phyloP scores from a whole-genome alignment of 1,140 invertebrate species.

The Philaenus spumarius region DNA sequence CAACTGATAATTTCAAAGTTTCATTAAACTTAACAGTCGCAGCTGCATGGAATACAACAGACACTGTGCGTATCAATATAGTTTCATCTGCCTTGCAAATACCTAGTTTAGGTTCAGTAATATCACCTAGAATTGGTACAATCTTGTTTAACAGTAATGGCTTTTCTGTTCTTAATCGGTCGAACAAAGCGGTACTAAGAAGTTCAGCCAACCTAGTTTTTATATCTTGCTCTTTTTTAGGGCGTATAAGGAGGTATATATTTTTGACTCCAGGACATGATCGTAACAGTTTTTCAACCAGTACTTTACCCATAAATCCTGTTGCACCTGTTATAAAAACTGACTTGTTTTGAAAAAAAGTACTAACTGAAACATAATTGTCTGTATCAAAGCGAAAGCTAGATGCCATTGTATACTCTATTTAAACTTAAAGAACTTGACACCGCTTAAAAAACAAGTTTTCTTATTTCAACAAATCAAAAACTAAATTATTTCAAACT shows the following conservation, averaged over 20 bases:
- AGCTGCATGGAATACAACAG: neutral
- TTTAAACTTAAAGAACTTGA: too few relatives aligned
- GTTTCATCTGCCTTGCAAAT: neutral
- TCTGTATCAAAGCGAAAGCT: too few relatives aligned
- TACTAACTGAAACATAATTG: neutral
- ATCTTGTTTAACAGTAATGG: neutral
- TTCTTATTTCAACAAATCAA: too few relatives aligned
- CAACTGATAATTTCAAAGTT: neutral
- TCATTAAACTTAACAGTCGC: neutral
- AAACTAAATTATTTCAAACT: too few relatives aligned
- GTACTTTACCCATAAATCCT: conserved; percentile 78
- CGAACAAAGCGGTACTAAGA: neutral
- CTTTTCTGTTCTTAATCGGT: neutral
- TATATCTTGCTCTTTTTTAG: conserved; percentile 43
- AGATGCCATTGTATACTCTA: too few relatives aligned
- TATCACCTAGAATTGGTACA: neutral
- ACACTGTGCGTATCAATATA: neutral
- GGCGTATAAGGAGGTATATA: conserved; percentile 72
- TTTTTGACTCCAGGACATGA: conserved; percentile 63
- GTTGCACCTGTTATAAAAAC: conserved; percentile 75
- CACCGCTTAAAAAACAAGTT: too few relatives aligned
- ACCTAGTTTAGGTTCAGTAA: neutral
- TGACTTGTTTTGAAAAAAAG: conserved; percentile 40
- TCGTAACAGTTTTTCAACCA: conserved; percentile 76
- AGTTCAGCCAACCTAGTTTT: neutral